A percentile compares a stretch with the other conserved stretches of the same genome.
Conservation (phyloP, 2,888 invertebrate genomes). For the Eupithecia subfuscata region DNA sequence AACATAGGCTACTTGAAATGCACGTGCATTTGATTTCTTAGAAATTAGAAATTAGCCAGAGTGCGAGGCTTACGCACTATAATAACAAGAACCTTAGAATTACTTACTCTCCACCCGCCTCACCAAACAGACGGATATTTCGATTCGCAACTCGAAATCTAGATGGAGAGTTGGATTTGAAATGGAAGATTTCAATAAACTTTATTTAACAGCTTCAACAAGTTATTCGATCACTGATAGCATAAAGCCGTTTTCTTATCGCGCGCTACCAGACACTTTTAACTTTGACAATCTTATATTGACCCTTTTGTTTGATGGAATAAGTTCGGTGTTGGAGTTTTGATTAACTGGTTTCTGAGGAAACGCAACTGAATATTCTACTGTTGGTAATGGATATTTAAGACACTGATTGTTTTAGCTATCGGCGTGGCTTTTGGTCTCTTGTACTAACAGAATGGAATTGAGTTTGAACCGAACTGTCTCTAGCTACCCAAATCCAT, state of each 20-base stretch:
- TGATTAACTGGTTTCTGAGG: conserved; percentile 22
- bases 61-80: too few species aligned
- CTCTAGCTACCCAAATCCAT: too few species aligned
- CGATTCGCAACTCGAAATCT: conserved; percentile 31
- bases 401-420: neutral
- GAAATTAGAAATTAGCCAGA: too few species aligned
- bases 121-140: neutral
- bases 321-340: conserved; percentile 26
- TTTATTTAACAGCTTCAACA: conserved; percentile 73
- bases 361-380: conserved; percentile 9
- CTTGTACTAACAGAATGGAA: neutral
- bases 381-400: neutral
- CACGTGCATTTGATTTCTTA: too few species aligned
- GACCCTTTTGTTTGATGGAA: conserved; percentile 32
- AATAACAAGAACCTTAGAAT: too few species aligned
- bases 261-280: conserved; percentile 59
- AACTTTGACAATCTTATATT: conserved; percentile 40
- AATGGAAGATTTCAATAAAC: conserved; percentile 62
- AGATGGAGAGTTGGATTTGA: conserved; percentile 51
- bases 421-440: neutral
- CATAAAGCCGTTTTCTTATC: conserved; percentile 65
- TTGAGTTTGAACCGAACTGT: too few species aligned
- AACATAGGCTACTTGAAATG: too few species aligned
- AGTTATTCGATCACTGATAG: conserved; percentile 70
- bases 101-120: neutral